Base-by-base conservation (phyloP, 2,797 vertebrate species). In the Ptychobarbus kaznakovi region DNA sequence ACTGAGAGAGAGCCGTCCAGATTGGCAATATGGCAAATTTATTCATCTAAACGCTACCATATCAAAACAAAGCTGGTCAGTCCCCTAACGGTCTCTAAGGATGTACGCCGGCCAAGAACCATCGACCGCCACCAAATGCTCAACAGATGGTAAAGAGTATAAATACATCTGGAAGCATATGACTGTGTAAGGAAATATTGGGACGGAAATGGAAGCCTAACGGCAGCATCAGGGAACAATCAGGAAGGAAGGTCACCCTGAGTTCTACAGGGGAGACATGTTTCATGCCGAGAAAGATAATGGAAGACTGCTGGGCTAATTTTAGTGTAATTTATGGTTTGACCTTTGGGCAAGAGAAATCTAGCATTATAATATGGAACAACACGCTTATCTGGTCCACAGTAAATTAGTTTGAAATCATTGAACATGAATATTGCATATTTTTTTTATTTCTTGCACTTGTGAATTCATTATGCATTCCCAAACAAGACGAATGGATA, bases 271-370 rank as follows among this genome's bases (percentile, higher is more conserved):
- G 88, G 93, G 86, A 89, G 85, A 89, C 92, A 92, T 73, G 74
- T 91, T 93, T 92, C 93, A 91, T 90, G 90, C 91, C 90, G 92
- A 49, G 93, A 87, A 92, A 94, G 93, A 94, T 96, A 95, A 96
- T 95, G 92, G 88, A 88, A 93, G 89, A 84, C 93, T 87, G 90
- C 87, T 94, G 93, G 92, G 93, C 92, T 95, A 94, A 96, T 95
- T 96, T 94, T 93, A 91, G 88, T 94, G 89, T 93, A 93, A 94
- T 91, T 90, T 93, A 93, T 92, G 77, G 87, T 69, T 89, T 89
- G 87, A 94, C 86, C 90, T 94, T 94, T 94, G 85, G 87, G 87
- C 82, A 85, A 73, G 86, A 91, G 87, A 91, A 90, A 88, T 87
- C 83, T 58, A 81, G 82, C 84, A 89, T 90, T 93, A 86, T 91